Percentiles rank a stretch among this genome's conserved stretches.
phyloP scores from a whole-genome alignment of 2,113 vertebrate species.

The Sciurus niger region DNA sequence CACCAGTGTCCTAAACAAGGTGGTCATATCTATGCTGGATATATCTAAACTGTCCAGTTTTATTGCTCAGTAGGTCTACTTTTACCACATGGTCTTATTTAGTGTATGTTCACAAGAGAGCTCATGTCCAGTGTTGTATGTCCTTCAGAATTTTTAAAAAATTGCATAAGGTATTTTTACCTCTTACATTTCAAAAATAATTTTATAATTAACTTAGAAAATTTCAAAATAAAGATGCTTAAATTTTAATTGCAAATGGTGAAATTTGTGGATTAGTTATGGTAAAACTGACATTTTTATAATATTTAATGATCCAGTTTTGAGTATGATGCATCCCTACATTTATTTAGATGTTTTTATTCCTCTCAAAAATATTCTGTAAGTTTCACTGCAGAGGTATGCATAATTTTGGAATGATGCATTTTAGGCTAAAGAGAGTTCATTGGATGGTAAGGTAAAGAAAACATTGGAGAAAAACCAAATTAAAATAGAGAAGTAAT shows the following conservation, averaged over 20 bases:
- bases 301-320: background rate
- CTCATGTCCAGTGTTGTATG: background rate
- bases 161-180: background rate
- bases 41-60: slow-evolving; percentile 4
- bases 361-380: background rate
- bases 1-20: background rate
- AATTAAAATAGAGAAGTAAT: background rate
- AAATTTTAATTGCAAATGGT: background rate
- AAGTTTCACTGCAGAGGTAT: background rate
- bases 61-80: background rate
- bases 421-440: background rate
- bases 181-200: background rate
- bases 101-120: background rate
- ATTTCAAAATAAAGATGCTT: background rate
- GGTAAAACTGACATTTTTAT: background rate
- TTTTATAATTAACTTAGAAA: background rate
- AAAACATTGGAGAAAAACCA: background rate
- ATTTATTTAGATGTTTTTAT: background rate
- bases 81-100: background rate
- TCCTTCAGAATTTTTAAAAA: background rate
- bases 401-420: background rate
- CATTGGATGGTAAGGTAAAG: background rate
- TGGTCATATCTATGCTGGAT: background rate
- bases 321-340: background rate
- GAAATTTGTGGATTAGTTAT: background rate